Percentiles rank a stretch among this genome's conserved stretches.
Conservation (phyloP, 1,140 invertebrate genomes). For the Calephelis nemesis region DNA sequence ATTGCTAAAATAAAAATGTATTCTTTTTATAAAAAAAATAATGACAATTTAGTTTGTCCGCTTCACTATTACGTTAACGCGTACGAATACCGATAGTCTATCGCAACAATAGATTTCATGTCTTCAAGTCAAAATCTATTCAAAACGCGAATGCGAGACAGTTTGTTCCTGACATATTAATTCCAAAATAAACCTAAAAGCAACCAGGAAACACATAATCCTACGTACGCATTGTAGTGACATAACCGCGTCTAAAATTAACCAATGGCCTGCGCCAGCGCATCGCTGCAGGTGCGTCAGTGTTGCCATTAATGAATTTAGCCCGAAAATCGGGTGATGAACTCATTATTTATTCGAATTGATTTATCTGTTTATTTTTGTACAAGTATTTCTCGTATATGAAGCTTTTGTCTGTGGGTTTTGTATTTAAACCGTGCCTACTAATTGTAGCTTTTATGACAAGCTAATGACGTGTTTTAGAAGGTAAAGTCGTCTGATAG, state of each 20-base stretch:
- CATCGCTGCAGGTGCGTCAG: constrained; percentile 55
- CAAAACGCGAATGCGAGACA: background rate
- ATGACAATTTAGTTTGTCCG: too few relatives aligned
- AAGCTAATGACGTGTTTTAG: too few relatives aligned
- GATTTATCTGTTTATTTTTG: background rate
- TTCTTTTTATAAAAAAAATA: too few relatives aligned
- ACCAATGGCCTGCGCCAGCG: constrained; percentile 49
- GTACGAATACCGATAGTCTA: too few relatives aligned
- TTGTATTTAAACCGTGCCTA: too few relatives aligned
- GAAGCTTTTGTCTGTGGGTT: too few relatives aligned
- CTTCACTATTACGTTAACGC: too few relatives aligned
- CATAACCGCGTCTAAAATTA: constrained; percentile 65
- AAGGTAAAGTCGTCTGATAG: too few relatives aligned
- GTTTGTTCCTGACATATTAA: constrained; percentile 18
- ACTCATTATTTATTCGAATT: constrained; percentile 18
- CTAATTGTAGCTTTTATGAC: too few relatives aligned
- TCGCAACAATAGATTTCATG: too few relatives aligned
- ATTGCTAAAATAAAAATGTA: too few relatives aligned
- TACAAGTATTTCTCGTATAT: background rate
- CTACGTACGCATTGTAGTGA: constrained; percentile 49
- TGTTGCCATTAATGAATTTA: constrained; percentile 49
- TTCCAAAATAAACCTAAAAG: constrained; percentile 26
- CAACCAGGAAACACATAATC: constrained; percentile 39
- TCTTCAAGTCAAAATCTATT: constrained; percentile 3
- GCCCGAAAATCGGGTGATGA: constrained; percentile 39